These are phyloP conservation scores for Aromia moschata DNA, from an alignment of 2,888 invertebrate species.

Conservation along the genomic window DNA sequence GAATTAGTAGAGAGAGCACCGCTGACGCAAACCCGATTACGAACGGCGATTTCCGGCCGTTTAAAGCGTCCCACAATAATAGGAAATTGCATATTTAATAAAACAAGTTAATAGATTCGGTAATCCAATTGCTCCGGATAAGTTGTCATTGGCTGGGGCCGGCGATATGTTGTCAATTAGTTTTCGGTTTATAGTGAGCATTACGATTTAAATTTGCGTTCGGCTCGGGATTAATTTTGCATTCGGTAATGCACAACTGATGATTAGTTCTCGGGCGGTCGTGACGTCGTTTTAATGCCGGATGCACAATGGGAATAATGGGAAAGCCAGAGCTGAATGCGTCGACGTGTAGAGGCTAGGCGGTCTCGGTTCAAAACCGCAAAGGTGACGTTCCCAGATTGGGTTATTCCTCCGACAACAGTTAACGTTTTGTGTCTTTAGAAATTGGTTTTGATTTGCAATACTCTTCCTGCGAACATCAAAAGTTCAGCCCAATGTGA, in stretches of 20 bases:
- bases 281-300: conserved; percentile 24
- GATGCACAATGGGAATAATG: background rate
- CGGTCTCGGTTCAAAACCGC: too few species aligned
- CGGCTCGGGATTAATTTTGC: conserved; percentile 44
- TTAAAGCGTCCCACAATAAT: conserved; percentile 7
- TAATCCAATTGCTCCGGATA: conserved; percentile 10
- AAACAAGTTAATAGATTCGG: conserved; percentile 17
- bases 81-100: conserved; percentile 15
- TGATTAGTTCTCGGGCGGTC: conserved; percentile 25
- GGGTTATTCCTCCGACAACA: too few species aligned
- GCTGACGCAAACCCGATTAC: conserved; percentile 4
- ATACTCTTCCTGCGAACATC: too few species aligned
- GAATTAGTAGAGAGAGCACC: background rate
- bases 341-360: too few species aligned
- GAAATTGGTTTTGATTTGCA: too few species aligned
- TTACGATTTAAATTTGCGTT: conserved; percentile 40
- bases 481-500: too few species aligned
- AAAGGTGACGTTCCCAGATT: too few species aligned
- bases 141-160: conserved; percentile 12
- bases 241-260: conserved; percentile 16
- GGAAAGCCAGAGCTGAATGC: background rate
- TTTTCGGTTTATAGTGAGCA: conserved; percentile 33
- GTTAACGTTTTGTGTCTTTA: too few species aligned
- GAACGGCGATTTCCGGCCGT: conserved; percentile 4
- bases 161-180: conserved; percentile 32